phyloP scores from a whole-genome alignment of 2,888 invertebrate species.

The Leistus spinibarbis region DNA sequence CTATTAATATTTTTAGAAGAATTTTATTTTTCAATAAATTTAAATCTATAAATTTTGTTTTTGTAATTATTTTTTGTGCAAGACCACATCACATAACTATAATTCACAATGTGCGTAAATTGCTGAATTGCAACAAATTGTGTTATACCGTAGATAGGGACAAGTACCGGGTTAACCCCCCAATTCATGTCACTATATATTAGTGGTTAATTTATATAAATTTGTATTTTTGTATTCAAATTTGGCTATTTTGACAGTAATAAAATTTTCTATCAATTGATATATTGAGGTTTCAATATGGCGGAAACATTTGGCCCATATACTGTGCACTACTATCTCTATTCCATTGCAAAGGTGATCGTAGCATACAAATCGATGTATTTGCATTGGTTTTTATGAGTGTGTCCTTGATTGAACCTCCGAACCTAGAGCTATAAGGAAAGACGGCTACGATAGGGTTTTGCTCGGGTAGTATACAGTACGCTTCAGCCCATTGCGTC shows the following conservation, averaged over 20 bases:
- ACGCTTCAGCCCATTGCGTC: constrained; percentile 5
- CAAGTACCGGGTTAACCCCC: too few relatives aligned
- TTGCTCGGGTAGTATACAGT: neutral
- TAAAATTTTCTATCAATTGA: neutral
- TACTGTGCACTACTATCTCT: neutral
- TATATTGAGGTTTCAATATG: neutral
- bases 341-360: neutral
- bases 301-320: neutral
- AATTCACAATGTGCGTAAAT: too few relatives aligned
- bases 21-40: too few relatives aligned
- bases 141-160: too few relatives aligned
- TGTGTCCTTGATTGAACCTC: neutral
- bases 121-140: too few relatives aligned
- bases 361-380: neutral
- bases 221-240: too few relatives aligned
- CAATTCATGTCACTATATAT: too few relatives aligned
- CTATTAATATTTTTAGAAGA: too few relatives aligned
- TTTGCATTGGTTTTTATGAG: neutral
- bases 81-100: too few relatives aligned
- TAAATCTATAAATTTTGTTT: too few relatives aligned
- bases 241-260: neutral
- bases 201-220: neutral
- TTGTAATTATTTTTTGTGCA: too few relatives aligned
- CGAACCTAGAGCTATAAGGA: neutral
- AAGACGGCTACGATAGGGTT: neutral